Conservation (phyloP, 2,888 invertebrate genomes). For the Xanthia icteritia region DNA sequence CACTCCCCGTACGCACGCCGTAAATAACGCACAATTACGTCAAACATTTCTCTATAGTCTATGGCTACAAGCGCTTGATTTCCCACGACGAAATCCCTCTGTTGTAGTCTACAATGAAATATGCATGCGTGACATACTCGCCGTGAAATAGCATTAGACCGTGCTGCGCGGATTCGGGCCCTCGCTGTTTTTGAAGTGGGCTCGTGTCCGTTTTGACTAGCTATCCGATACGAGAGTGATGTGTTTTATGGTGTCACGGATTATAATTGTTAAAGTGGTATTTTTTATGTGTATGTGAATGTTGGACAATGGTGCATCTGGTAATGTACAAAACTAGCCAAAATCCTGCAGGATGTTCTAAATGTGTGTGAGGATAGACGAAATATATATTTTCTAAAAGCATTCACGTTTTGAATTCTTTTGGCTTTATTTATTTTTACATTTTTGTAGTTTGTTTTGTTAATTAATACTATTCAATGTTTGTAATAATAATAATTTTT, state of each 20-base stretch:
- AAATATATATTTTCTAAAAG: neutral
- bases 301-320: neutral
- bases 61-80: slow-evolving; percentile 67
- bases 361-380: neutral
- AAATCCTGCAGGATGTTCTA: neutral
- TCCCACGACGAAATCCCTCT: slow-evolving; percentile 84
- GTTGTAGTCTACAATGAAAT: slow-evolving; percentile 85
- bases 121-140: slow-evolving; percentile 84
- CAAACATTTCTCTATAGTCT: slow-evolving; percentile 52
- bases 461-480: neutral
- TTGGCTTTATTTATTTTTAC: neutral
- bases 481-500: neutral
- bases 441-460: neutral
- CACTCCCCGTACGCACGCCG: slow-evolving; percentile 40
- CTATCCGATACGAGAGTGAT: slow-evolving; percentile 50
- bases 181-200: slow-evolving; percentile 60
- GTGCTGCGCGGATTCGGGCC: slow-evolving; percentile 69
- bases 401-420: too few species aligned
- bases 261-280: neutral
- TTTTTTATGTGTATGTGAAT: slow-evolving; percentile 10
- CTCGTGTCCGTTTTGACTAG: slow-evolving; percentile 65
- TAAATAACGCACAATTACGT: slow-evolving; percentile 74
- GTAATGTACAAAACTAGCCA: neutral
- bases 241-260: slow-evolving; percentile 41
- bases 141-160: slow-evolving; percentile 84